Percentiles rank a stretch among this genome's conserved stretches.
Conservation (phyloP, 1,140 invertebrate species). For the Probaryconus sp. region DNA sequence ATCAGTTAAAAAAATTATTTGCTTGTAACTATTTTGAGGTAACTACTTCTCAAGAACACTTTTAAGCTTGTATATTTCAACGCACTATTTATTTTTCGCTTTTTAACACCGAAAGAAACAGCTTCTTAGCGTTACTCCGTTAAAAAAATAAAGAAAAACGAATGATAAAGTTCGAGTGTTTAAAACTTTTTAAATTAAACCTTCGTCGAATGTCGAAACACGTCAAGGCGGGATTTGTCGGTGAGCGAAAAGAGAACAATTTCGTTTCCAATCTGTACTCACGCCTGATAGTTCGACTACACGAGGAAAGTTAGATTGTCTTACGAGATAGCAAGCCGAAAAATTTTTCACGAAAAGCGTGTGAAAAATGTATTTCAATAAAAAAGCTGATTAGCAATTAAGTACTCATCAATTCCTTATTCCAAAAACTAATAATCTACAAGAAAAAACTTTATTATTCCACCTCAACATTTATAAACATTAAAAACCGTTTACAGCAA, state of each 20-base stretch:
- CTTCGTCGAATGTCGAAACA: slow-evolving; percentile 42
- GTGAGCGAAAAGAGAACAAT: slow-evolving; percentile 38
- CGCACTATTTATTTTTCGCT: slow-evolving; percentile 1
- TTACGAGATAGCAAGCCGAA: slow-evolving; percentile 29
- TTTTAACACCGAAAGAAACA: slow-evolving; percentile 1
- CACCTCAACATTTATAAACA: too few relatives aligned
- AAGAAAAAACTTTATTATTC: too few relatives aligned
- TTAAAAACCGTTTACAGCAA: too few relatives aligned
- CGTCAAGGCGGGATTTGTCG: slow-evolving; percentile 21
- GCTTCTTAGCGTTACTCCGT: slow-evolving; percentile 1
- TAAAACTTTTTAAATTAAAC: slow-evolving; percentile 49
- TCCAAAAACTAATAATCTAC: too few relatives aligned
- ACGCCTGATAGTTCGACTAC: slow-evolving; percentile 27
- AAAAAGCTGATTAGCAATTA: too few relatives aligned
- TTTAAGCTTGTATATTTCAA: slow-evolving; percentile 7
- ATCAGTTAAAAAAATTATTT: slow-evolving; percentile 13
- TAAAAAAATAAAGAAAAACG: slow-evolving; percentile 4
- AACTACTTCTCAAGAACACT: background rate
- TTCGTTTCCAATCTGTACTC: slow-evolving; percentile 44
- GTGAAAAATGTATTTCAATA: slow-evolving; percentile 13
- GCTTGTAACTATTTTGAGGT: background rate
- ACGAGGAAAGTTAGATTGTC: slow-evolving; percentile 45
- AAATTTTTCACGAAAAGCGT: slow-evolving; percentile 9
- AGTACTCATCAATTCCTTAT: too few relatives aligned
- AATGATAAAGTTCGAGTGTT: slow-evolving; percentile 40